These are phyloP conservation scores for Mesaphorura yosii DNA, from an alignment of 1,140 invertebrate genomes.

Conservation along the genomic window DNA sequence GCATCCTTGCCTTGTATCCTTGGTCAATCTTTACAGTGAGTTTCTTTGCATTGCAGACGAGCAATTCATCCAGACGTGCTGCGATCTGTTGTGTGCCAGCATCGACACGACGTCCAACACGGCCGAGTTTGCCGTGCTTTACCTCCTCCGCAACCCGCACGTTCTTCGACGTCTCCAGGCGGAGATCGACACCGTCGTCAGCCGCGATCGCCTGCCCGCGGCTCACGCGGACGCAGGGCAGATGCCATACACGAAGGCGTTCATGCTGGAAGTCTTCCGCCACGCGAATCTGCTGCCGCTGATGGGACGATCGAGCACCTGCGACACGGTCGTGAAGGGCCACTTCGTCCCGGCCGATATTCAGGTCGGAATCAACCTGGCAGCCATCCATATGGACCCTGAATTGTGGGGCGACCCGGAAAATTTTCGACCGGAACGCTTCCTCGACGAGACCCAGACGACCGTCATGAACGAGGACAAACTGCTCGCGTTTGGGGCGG, in stretches of 20 bases:
- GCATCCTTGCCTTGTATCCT: neutral
- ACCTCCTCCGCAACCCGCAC: constrained; percentile 39
- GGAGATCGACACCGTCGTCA: constrained; percentile 50
- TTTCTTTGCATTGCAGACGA: constrained; percentile 15
- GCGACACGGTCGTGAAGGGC: neutral
- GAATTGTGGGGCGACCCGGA: constrained; percentile 34
- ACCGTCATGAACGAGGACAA: constrained; percentile 11
- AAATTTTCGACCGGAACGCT: constrained; percentile 34
- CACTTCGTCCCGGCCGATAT: constrained; percentile 14
- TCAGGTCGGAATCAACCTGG: constrained; percentile 16
- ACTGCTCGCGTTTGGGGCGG: constrained; percentile 13
- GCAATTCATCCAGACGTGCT: constrained; percentile 23
- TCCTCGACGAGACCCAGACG: constrained; percentile 21
- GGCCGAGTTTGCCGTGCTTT: constrained; percentile 41
- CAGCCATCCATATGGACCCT: constrained; percentile 33
- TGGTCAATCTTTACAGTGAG: neutral
- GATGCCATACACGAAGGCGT: constrained; percentile 17
- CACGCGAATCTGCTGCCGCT: neutral
- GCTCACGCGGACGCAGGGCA: constrained; percentile 57
- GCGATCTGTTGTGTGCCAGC: constrained; percentile 33
- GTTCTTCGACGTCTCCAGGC: constrained; percentile 38
- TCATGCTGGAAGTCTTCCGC: neutral
- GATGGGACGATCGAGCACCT: neutral
- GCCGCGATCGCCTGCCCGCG: constrained; percentile 50
- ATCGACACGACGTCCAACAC: constrained; percentile 44